These are phyloP conservation scores for Meloe dianella DNA, from an alignment of 2,888 invertebrate species.

Conservation along the genomic window DNA sequence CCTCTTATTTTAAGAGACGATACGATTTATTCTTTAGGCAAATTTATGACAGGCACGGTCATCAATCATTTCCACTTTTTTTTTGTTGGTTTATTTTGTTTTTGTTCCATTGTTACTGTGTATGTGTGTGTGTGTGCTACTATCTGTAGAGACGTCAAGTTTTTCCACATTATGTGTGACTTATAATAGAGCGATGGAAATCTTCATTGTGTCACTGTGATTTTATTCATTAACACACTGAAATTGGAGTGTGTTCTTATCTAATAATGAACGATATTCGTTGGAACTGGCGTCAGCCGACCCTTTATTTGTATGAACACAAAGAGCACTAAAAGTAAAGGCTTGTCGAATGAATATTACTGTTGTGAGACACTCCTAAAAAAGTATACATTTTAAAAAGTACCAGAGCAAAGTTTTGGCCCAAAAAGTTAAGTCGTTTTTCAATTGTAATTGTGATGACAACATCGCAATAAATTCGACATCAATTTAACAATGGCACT, in stretches of 20 bases:
- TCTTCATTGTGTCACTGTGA: background rate
- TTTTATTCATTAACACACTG: background rate
- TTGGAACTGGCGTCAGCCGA: background rate
- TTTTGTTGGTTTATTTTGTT: background rate
- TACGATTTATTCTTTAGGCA: slow-evolving; percentile 46
- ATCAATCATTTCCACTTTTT: slow-evolving; percentile 48
- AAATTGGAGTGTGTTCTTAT: background rate
- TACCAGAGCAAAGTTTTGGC: too few relatives aligned
- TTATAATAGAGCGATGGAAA: slow-evolving; percentile 3
- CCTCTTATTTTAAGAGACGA: slow-evolving; percentile 33
- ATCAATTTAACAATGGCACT: too few relatives aligned
- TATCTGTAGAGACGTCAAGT: background rate
- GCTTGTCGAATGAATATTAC: too few relatives aligned
- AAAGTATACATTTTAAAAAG: too few relatives aligned
- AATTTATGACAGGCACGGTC: slow-evolving; percentile 50
- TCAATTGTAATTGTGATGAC: too few relatives aligned
- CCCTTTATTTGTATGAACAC: too few relatives aligned
- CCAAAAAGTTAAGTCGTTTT: too few relatives aligned
- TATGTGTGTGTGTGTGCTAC: too few relatives aligned
- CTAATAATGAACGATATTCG: background rate
- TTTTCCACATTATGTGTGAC: background rate
- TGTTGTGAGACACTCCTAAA: too few relatives aligned
- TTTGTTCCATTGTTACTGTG: background rate
- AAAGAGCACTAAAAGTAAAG: too few relatives aligned
- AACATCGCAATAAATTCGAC: too few relatives aligned